Conservation (phyloP, 30 jellyfish, hydroid and myxozoan genomes). For the Rhopilema esculentum region DNA sequence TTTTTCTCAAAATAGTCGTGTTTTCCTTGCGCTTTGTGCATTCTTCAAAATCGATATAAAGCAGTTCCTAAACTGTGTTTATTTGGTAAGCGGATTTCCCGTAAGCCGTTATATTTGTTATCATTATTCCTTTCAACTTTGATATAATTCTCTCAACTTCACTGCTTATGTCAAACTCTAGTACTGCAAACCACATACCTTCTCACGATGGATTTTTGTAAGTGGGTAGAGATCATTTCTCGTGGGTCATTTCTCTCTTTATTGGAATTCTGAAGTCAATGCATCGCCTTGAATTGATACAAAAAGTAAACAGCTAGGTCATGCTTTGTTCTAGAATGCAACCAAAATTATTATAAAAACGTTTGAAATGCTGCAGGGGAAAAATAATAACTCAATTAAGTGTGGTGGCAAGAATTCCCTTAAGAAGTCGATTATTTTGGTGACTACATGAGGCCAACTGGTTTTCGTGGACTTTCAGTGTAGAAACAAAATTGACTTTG, state of each 20-base stretch:
- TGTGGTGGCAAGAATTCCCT: too few species aligned
- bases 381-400: too few species aligned
- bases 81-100: background rate
- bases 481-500: too few species aligned
- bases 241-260: background rate
- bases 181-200: conserved; percentile 1
- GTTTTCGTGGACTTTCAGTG: too few species aligned
- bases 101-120: conserved; percentile 39
- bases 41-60: background rate
- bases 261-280: background rate
- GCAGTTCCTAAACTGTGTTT: conserved; percentile 16
- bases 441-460: too few species aligned
- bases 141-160: conserved; percentile 1
- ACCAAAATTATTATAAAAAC: background rate
- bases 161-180: background rate
- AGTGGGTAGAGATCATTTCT: background rate
- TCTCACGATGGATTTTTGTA: conserved; percentile 27
- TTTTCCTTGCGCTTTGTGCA: conserved; percentile 3
- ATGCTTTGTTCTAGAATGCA: background rate
- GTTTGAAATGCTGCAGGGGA: background rate
- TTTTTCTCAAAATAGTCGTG: conserved; percentile 12
- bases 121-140: conserved; percentile 2
- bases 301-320: too few species aligned
- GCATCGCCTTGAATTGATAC: background rate
- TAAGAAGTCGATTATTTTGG: too few species aligned